Evolutionary conservation across 2,888 invertebrate genomes (phyloP), one percentile per base, ranked within the genome.

Genomic region (Pocota personata): DNA sequence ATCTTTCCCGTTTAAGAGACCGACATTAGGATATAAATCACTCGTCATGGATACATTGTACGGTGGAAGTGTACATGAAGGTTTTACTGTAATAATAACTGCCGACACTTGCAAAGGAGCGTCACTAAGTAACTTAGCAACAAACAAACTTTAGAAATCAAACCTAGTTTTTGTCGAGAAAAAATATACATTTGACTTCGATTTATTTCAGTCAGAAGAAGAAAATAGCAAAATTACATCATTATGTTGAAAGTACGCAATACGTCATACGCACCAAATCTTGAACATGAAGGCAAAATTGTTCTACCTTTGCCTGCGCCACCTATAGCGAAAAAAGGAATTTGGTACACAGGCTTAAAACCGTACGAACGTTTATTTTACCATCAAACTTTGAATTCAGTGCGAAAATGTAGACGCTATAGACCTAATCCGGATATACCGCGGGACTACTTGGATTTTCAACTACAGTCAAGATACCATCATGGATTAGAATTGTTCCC

Each of bases 361-460:
- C 92, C 93, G 0, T 91, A 91, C 77, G 92, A 94, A 77, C 91
- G 94, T 4, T 89, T 94, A 58, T 93, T 91, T 88, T 92, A 93
- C 73, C 94, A 94, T 87, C 94, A 94, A 87, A 94, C 94, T 0
- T 91, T 94, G 84, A 93, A 93, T 80, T 94, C 94, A 35, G 93
- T 93, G 5, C 92, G 94, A 32, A 91, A 93, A 87, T 93, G 91
- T 89, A 92, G 92, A 40, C 90, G 92, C 52, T 94, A 93, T 87
- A 87, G 89, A 7, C 89, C 89, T 10, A 89, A 89, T 77, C 79
- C 88, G 1, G 88, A 88, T 57, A 89, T 92, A 32, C 96, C 96
- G 0, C 92, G 93, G 21, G 96, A 97, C 90, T 94, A 95, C 55
- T 92, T 97, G 77, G 97, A 97, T 90, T 93, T 96, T 67, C 92